Base-by-base conservation (phyloP, 2,888 invertebrate species). In the Cenopis cana region DNA sequence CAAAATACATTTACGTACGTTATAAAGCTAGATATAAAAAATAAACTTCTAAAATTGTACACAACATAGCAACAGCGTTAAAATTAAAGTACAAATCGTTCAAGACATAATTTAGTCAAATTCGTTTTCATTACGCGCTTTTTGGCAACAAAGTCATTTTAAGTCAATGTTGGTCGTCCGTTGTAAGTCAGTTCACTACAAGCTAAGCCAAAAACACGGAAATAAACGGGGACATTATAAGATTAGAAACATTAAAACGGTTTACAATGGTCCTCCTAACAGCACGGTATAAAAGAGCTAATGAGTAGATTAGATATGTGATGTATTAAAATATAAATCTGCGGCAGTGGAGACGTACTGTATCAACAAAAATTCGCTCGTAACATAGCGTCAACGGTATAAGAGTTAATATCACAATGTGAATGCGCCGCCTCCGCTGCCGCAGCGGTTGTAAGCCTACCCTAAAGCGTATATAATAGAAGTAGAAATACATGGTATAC, bases 271-370 rank as follows among this genome's bases (percentile, higher is more conserved):
- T 91, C 92, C 90, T 87, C 88, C 86, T 85, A 87, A 87, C 89
- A 67, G 87, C 89, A 85, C 86, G 83, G 88, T 91, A 89, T 83
- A 89, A 88, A 87, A 84, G 80, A 85, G 89, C 90, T 82, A 91
- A 88, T 88, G 89, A 90, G 86, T 90, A 90, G 89, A 86, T 83
- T 79, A 85, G 88, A 90, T 93, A 93, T 93, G 93, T 93, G 90
- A 90, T 88, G 89, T 89, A 83, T 90, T 89, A 89, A 87, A 82
- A 84, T 87, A 85, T 83, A 61, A 46, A 82, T 76, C 81, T 80
- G 79, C 75, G 80, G 75, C 82, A 76, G 78, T 77, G 80, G 76
- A 81, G 74, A 74, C 78, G 78, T 78, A 78, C 79, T 59, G 38
- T 55, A 68, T 71, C 61, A 66, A 64, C 74, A 67, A 70, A 38